Conservation (phyloP, 2,113 vertebrate species). For the Nothocercus julius region DNA sequence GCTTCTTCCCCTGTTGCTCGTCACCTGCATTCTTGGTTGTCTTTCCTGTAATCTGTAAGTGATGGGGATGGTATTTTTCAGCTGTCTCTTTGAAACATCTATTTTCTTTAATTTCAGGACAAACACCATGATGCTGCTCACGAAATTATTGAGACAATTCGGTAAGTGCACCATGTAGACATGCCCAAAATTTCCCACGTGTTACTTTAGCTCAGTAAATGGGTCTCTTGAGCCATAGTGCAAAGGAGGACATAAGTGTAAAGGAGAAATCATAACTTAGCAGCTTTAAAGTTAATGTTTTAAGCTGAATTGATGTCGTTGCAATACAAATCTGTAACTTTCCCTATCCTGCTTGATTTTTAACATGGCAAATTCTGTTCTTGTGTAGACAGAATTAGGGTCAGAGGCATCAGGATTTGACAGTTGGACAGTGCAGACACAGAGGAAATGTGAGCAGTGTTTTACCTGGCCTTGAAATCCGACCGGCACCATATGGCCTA, state of each 20-base stretch:
- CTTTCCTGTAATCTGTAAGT: background rate
- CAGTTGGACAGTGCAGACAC: background rate
- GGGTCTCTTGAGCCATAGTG: background rate
- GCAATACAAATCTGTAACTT: background rate
- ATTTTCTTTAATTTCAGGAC: conserved; percentile 81
- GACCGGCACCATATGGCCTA: background rate
- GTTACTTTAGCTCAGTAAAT: background rate
- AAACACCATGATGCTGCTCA: conserved; percentile 99
- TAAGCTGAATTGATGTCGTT: background rate
- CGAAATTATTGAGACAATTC: conserved; percentile 99
- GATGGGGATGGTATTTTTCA: background rate
- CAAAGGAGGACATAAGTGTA: background rate
- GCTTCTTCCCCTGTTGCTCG: background rate
- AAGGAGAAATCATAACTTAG: background rate
- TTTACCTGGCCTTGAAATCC: background rate
- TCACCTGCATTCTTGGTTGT: background rate
- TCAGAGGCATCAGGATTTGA: background rate
- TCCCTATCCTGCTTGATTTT: background rate
- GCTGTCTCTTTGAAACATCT: background rate
- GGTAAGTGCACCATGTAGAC: conserved; percentile 77
- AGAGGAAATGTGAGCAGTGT: background rate
- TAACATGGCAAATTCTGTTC: background rate
- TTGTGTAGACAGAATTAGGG: background rate
- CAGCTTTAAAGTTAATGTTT: background rate
- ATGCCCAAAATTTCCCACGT: background rate